A percentile compares a stretch with the other conserved stretches of the same genome.
Evolutionary conservation across 2,797 vertebrate genomes (phyloP).

Genomic region (Chlorospingus semifuscus): DNA sequence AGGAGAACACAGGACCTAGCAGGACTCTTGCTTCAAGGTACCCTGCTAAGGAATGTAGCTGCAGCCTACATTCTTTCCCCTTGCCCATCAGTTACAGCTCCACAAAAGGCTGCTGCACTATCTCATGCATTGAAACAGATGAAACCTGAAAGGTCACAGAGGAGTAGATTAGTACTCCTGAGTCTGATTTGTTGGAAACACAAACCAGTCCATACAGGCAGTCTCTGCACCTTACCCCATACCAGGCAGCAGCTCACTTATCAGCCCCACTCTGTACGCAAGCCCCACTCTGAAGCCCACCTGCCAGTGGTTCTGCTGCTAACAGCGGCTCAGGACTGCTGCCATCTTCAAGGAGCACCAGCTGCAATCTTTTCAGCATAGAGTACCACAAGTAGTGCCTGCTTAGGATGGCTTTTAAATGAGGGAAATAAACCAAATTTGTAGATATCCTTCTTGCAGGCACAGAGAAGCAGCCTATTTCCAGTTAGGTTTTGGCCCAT

Average conservation of each 20-base stretch:
- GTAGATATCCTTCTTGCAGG: neutral
- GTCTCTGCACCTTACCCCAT: neutral
- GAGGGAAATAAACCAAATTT: neutral
- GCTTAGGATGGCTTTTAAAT: neutral
- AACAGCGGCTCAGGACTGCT: neutral
- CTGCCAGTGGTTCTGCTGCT: neutral
- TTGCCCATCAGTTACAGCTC: neutral
- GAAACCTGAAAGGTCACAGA: neutral
- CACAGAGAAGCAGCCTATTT: neutral
- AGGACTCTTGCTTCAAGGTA: neutral
- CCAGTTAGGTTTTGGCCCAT: neutral
- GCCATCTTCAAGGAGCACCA: neutral
- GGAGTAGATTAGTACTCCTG: neutral
- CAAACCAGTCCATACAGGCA: accelerated
- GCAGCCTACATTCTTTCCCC: neutral
- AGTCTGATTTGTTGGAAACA: neutral
- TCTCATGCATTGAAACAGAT: neutral
- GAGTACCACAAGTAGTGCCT: neutral
- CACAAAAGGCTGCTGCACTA: neutral
- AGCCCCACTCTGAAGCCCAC: neutral
- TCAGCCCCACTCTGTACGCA: neutral
- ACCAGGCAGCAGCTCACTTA: neutral
- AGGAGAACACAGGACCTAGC: neutral
- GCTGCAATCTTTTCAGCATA: neutral
- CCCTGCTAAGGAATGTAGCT: neutral